These are phyloP conservation scores for Hypsopygia costalis DNA, from an alignment of 2,888 invertebrate genomes.

Conservation along the genomic window DNA sequence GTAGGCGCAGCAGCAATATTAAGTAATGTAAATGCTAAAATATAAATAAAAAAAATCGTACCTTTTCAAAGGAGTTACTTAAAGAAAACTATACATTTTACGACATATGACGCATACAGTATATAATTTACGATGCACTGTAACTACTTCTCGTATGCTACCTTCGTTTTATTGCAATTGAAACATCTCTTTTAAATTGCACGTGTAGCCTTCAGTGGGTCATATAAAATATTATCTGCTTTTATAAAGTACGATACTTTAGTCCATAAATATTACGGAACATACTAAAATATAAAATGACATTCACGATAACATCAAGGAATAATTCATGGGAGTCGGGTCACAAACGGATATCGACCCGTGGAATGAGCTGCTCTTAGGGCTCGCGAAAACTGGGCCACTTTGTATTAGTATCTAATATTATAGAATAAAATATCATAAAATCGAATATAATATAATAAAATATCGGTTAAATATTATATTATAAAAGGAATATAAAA, in stretches of 20 bases:
- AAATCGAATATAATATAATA: no score
- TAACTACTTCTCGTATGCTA: background rate
- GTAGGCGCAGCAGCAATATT: no score
- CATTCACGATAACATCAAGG: constrained; percentile 19
- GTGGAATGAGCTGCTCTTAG: constrained; percentile 7
- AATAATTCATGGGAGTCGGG: constrained; percentile 25
- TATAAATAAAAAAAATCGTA: no score
- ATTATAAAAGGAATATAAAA: no score
- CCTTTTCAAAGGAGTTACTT: no score
- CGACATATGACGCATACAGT: no score
- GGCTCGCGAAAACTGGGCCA: background rate
- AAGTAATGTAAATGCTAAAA: no score
- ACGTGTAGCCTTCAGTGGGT: background rate
- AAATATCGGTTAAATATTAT: no score
- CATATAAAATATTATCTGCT: background rate
- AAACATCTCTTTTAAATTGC: background rate
- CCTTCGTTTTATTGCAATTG: background rate
- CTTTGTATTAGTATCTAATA: constrained; percentile 1
- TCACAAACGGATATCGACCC: constrained; percentile 20
- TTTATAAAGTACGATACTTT: constrained; percentile 3
- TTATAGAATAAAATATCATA: no score
- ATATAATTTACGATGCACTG: background rate
- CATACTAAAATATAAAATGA: constrained; percentile 8
- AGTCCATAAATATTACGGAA: constrained; percentile 7
- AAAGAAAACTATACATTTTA: no score